A percentile compares a stretch with the other conserved stretches of the same genome.
Evolutionary conservation across 1,140 invertebrate genomes (phyloP).

Genomic region (Drosophila parabipectinata): DNA sequence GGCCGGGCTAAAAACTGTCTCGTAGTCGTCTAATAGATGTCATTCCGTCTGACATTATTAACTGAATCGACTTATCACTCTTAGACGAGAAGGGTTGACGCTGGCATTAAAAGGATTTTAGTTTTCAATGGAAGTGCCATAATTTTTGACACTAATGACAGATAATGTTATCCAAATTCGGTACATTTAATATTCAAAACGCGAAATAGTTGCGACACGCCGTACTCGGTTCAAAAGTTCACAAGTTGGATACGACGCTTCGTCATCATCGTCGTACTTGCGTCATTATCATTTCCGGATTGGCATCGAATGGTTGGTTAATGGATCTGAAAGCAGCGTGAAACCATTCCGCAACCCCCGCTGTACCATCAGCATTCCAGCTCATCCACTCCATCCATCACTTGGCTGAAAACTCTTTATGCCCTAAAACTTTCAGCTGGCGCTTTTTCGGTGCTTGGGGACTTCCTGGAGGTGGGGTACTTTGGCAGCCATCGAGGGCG

Average conservation of each 20-base stretch:
- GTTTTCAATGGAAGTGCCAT: constrained; percentile 14
- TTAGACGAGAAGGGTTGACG: constrained; percentile 6
- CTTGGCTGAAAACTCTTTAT: constrained; percentile 39
- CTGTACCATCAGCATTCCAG: constrained; percentile 6
- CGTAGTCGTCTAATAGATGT: constrained; percentile 54
- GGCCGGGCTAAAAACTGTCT: constrained; percentile 42
- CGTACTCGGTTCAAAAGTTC: constrained; percentile 20
- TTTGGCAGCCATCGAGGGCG: neutral
- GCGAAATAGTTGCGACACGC: constrained; percentile 45
- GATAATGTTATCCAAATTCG: constrained; percentile 47
- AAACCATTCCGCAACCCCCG: constrained; percentile 17
- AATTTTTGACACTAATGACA: constrained; percentile 74
- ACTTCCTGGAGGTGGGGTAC: neutral
- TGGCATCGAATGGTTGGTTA: constrained; percentile 57
- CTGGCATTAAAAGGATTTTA: constrained; percentile 68
- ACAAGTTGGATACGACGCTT: constrained; percentile 46
- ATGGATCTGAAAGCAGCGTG: constrained; percentile 58
- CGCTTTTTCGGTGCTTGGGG: constrained; percentile 27
- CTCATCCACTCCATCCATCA: constrained; percentile 41
- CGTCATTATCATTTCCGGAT: constrained; percentile 21
- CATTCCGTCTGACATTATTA: constrained; percentile 47
- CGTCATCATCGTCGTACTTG: constrained; percentile 14
- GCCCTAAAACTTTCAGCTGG: constrained; percentile 49
- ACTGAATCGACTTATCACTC: constrained; percentile 58
- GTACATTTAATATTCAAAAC: constrained; percentile 59